A percentile compares a stretch with the other conserved stretches of the same genome.
These are phyloP conservation scores for Setipinna tenuifilis DNA, from an alignment of 2,797 vertebrate genomes.

Conservation along the genomic window DNA sequence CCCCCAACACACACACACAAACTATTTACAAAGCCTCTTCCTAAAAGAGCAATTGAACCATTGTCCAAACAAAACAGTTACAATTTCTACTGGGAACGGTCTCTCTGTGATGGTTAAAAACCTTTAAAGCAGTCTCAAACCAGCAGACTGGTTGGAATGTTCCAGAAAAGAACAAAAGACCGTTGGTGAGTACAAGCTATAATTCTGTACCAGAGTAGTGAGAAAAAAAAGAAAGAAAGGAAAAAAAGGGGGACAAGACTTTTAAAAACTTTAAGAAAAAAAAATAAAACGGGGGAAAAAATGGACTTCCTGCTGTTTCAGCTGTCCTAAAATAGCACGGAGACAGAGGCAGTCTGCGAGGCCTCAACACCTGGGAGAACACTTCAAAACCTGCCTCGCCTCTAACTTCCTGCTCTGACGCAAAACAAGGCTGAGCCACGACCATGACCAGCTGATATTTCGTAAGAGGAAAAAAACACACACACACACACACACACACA, in stretches of 20 bases:
- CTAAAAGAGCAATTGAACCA: conserved; percentile 16
- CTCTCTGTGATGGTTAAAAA: not conserved
- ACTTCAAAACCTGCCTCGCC: conserved; percentile 19
- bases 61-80: not conserved
- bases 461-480: not conserved
- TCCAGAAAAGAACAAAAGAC: not conserved
- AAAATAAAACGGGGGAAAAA: not conserved
- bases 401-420: conserved; percentile 17
- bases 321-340: conserved; percentile 63
- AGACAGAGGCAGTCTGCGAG: conserved; percentile 32
- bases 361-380: conserved; percentile 44
- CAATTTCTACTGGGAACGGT: conserved; percentile 5
- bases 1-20: not conserved
- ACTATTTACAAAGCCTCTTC: not conserved
- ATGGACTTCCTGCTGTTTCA: conserved; percentile 48
- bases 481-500: not conserved
- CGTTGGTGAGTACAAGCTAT: not conserved
- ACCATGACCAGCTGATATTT: not conserved
- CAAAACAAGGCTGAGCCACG: not conserved
- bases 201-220: not conserved
- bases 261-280: not conserved
- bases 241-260: not conserved
- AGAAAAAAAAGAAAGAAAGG: not conserved
- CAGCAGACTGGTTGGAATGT: not conserved
- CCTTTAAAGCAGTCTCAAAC: not conserved